Evolutionary conservation across 1,140 invertebrate species (phyloP).

Genomic region (Cyclargus thomasi): DNA sequence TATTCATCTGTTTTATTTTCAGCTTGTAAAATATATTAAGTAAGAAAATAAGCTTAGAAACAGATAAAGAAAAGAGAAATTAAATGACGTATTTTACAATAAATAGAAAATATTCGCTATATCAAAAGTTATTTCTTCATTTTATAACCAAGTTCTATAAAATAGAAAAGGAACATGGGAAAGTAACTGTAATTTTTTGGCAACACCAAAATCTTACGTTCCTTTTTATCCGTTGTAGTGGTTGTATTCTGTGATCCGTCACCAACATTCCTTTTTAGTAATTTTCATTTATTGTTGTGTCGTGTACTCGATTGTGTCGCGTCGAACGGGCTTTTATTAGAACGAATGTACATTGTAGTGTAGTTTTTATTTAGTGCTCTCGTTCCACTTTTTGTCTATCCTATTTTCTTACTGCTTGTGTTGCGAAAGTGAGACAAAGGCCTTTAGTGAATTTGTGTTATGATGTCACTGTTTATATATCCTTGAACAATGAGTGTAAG

Average conservation of each 20-base stretch:
- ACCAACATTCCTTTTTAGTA: conserved; percentile 32
- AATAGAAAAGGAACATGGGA: background rate
- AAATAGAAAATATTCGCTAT: no score
- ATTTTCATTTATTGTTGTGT: conserved; percentile 24
- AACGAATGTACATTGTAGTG: conserved; percentile 51
- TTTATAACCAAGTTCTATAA: no score
- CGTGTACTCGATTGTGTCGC: conserved; percentile 34
- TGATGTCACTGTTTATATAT: conserved; percentile 69
- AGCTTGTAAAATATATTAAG: no score
- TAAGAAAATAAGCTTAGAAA: no score
- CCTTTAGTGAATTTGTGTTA: conserved; percentile 59
- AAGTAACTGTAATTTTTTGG: background rate
- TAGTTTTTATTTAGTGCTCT: conserved; percentile 59
- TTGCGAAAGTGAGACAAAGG: conserved; percentile 49
- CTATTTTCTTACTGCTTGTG: conserved; percentile 36
- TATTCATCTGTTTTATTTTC: no score
- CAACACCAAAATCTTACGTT: background rate
- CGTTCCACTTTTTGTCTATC: conserved; percentile 67
- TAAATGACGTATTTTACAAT: no score
- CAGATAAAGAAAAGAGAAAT: no score
- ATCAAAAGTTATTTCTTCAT: no score
- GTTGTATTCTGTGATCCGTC: background rate
- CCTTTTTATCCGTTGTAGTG: background rate
- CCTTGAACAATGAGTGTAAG: conserved; percentile 73
- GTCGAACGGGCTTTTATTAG: conserved; percentile 44